phyloP scores from a whole-genome alignment of 2,113 vertebrate species.

The Holacanthus passer region DNA sequence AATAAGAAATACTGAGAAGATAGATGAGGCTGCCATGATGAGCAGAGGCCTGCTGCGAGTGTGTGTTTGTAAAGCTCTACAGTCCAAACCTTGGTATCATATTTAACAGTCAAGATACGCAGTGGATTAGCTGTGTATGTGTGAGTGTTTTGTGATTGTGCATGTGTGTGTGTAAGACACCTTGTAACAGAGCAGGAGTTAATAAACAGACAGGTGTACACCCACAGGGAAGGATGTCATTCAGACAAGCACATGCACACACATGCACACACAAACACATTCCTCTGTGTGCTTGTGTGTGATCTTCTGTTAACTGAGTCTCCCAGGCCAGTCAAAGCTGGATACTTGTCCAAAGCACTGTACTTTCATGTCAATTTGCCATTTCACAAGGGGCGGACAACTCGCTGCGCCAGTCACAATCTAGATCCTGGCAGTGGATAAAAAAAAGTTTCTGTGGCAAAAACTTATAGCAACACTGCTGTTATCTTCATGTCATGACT shows the following conservation, averaged over 20 bases:
- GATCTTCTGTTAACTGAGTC: conserved; percentile 36
- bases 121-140: conserved; percentile 16
- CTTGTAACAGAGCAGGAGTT: conserved; percentile 14
- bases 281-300: conserved; percentile 25
- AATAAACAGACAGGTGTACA: conserved; percentile 36
- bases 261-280: background rate
- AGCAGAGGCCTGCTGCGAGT: conserved; percentile 38
- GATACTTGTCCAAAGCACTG: conserved; percentile 69
- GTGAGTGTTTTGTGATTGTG: background rate
- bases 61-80: background rate
- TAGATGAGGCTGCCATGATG: conserved; percentile 68
- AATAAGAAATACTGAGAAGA: conserved; percentile 76
- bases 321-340: conserved; percentile 39
- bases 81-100: conserved; percentile 23
- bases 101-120: conserved; percentile 21
- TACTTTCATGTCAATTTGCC: conserved; percentile 70
- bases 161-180: background rate
- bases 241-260: conserved; percentile 3
- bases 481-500: background rate
- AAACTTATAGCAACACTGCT: conserved; percentile 18
- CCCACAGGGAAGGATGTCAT: conserved; percentile 41
- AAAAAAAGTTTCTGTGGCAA: conserved; percentile 42
- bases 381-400: conserved; percentile 50
- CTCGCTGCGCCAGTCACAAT: conserved; percentile 31
- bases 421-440: conserved; percentile 9